Base-by-base conservation (phyloP, 1,140 invertebrate genomes). In the Ganaspis sp. region DNA sequence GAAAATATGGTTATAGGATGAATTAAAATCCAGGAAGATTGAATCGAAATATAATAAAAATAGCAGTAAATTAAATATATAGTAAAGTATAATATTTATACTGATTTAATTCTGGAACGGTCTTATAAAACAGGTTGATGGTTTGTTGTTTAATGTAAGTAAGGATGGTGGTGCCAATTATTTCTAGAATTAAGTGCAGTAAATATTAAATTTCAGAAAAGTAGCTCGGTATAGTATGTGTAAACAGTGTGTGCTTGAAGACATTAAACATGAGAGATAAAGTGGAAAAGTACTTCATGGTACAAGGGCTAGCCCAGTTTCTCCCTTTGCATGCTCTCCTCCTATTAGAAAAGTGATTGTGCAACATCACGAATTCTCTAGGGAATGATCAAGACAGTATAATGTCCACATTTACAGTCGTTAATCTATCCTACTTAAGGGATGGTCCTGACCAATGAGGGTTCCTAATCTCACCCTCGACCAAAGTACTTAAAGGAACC, bases 181-280 rank as follows among this genome's bases (percentile, higher is more conserved):
- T 9, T 70, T 38, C 34, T n/a, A 70, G 38, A 21, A 8, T 38
- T 1, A 70, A 70, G 19, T 21, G 12, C 29, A 70, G 69, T 40
- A 70, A 70, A 70, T 70, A 64, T 64, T 64, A 64, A 64, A 12
- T 64, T 64, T 64, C 58, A 64, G 58, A 64, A 29, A 64, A 64
- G 58, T 64, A 49, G 29, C 6, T n/a, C 45, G 15, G 45, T 49
- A n/a, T 8, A 49, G 45, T 49, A 29, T 64, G 58, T 64, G 58
- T 29, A 64, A 64, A 64, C 58, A 64, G 15, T 26, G 58, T 64
- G 26, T 64, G 12, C 58, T 64, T 64, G 11, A 64, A 64, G 23
- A 11, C 58, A 64, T 64, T 64, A 64, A 15, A 12, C 58, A 64
- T 15, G 58, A 64, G 58, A 64, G 58, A 64, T 64, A 64, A 64